phyloP scores from a whole-genome alignment of 2,888 invertebrate species.

The Mythimna loreyi region DNA sequence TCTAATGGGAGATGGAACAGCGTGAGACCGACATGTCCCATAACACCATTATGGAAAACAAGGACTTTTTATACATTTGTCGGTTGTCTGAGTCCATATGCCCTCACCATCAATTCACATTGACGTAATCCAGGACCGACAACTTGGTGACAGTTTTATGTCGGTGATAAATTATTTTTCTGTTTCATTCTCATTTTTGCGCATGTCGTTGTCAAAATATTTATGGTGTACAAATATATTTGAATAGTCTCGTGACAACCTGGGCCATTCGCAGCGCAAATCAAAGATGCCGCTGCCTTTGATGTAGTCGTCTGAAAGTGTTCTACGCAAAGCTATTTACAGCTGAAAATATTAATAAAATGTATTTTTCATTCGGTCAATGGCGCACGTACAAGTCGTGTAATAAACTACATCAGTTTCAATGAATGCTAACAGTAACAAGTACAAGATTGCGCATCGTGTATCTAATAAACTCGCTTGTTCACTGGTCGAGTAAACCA shows the following conservation, averaged over 20 bases:
- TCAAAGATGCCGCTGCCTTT: constrained; percentile 84
- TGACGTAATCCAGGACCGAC: constrained; percentile 54
- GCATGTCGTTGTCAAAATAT: constrained; percentile 60
- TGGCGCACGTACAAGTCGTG: constrained; percentile 28
- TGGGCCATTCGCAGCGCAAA: constrained; percentile 74
- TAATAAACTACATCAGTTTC: constrained; percentile 57
- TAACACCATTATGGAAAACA: constrained; percentile 45
- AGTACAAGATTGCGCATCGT: constrained; percentile 60
- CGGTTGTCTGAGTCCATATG: constrained; percentile 34
- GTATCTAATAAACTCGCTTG: constrained; percentile 70
- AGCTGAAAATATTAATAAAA: constrained; percentile 64
- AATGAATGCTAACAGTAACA: constrained; percentile 56
- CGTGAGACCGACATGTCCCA: constrained; percentile 6
- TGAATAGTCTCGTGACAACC: constrained; percentile 79
- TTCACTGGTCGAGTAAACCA: constrained; percentile 72
- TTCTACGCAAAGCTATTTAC: constrained; percentile 66
- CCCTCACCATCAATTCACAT: constrained; percentile 51
- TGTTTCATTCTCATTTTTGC: constrained; percentile 52
- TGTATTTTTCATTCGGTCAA: constrained; percentile 52
- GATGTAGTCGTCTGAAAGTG: constrained; percentile 80
- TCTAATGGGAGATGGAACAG: not conserved
- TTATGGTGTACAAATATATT: constrained; percentile 69
- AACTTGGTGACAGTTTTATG: constrained; percentile 60
- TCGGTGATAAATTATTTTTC: constrained; percentile 57
- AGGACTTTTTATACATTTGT: constrained; percentile 32